A percentile compares a stretch with the other conserved stretches of the same genome.
phyloP scores from a whole-genome alignment of 2,888 invertebrate species.

The Mythimna impura region DNA sequence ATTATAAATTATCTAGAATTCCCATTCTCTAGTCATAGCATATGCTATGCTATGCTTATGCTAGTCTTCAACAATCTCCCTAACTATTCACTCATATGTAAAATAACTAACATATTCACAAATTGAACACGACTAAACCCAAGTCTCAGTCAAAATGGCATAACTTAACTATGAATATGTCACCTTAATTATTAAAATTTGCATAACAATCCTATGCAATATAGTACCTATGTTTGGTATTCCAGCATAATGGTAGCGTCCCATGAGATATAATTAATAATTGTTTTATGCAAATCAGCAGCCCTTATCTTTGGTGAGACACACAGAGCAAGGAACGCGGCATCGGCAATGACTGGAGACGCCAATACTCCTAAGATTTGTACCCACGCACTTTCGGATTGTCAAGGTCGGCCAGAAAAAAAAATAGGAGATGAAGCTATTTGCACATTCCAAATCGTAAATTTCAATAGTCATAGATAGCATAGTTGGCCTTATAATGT shows the following conservation, averaged over 20 bases:
- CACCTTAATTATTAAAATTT: slow-evolving; percentile 61
- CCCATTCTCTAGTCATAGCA: background rate
- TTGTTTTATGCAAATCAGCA: slow-evolving; percentile 82
- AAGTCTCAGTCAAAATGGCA: slow-evolving; percentile 36
- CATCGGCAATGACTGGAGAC: background rate
- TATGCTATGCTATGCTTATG: no score
- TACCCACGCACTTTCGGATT: background rate
- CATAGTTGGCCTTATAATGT: no score
- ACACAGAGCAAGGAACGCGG: background rate
- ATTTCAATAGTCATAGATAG: no score
- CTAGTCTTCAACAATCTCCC: background rate
- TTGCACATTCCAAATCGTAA: no score
- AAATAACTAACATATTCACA: slow-evolving; percentile 19
- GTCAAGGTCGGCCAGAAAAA: no score
- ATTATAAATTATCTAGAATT: no score
- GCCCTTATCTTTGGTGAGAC: slow-evolving; percentile 68
- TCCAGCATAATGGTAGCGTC: slow-evolving; percentile 67
- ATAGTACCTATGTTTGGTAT: slow-evolving; percentile 66
- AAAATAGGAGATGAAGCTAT: no score
- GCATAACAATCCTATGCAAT: slow-evolving; percentile 59
- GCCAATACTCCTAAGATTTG: background rate
- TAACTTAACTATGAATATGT: slow-evolving; percentile 54
- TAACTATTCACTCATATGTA: background rate
- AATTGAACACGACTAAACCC: slow-evolving; percentile 27
- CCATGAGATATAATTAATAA: slow-evolving; percentile 80